Evolutionary conservation across 2,113 vertebrate genomes (phyloP).

Genomic region (Perca fluviatilis): DNA sequence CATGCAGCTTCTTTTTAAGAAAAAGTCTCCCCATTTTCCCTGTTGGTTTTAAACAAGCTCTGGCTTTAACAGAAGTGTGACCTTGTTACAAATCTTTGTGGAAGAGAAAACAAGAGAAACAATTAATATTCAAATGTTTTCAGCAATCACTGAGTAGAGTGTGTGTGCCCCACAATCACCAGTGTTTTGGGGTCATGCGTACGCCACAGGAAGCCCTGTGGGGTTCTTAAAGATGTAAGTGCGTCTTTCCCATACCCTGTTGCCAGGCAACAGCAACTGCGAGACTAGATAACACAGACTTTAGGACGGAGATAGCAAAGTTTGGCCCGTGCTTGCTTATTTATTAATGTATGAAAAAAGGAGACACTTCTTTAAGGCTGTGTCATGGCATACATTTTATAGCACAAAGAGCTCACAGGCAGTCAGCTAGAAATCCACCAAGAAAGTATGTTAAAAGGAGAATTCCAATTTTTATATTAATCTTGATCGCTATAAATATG

Average conservation of each 20-base stretch:
- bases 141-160: constrained; percentile 2
- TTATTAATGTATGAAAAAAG: constrained; percentile 54
- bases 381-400: background rate
- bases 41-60: background rate
- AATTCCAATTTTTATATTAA: no score
- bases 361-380: constrained; percentile 7
- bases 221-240: constrained; percentile 60
- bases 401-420: background rate
- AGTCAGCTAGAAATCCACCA: background rate
- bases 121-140: constrained; percentile 39
- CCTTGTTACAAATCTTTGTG: constrained; percentile 1
- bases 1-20: background rate
- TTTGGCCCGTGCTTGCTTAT: constrained; percentile 55
- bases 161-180: constrained; percentile 18
- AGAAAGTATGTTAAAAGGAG: background rate
- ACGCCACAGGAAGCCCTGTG: constrained; percentile 56
- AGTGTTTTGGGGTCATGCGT: constrained; percentile 60
- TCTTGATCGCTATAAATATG: no score
- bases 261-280: constrained; percentile 81
- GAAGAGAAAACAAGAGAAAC: constrained; percentile 7
- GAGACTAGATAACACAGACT: constrained; percentile 51
- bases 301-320: constrained; percentile 63
- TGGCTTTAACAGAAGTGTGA: constrained; percentile 2
- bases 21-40: background rate
- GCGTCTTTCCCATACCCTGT: constrained; percentile 57